Base-by-base conservation (phyloP, 2,797 vertebrate species). In the Rhodeus uyekii region DNA sequence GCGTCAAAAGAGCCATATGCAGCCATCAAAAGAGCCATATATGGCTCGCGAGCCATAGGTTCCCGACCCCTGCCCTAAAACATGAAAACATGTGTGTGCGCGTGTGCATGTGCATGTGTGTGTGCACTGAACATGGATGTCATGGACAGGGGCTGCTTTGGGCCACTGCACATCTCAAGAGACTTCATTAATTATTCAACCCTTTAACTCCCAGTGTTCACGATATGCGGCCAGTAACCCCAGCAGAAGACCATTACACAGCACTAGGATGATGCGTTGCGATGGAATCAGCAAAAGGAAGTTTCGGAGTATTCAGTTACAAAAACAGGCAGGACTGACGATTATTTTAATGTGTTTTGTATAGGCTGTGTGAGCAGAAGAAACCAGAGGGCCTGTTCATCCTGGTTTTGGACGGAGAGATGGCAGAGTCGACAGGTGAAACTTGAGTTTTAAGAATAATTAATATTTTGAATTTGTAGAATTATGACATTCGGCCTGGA, bases 171-270 rank as follows among this genome's bases (percentile, higher is more conserved):
- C 48, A 71, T 74, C 65, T 84, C 77, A 44, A 19, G 72, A 83
- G 76, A 65, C 86, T 86, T 91, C 89, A 92, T 93, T 92, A 91
- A 93, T 93, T 93, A 94, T 94, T 92, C 92, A 92, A 44, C 46
- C 79, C 27, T 82, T 80, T 77, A 68, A 77, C 68, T 36, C 65
- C 39, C 77, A 61, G 55, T 72, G 27, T 38, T 74, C 67, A 24
- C 61, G 78, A 19, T 53, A 58, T 27, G 75, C 68, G 80, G 39
- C 60, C 76, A 42, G 80, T 68, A 74, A 74, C 80, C 60, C 63
- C 76, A 3, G 44, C 19, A 65, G 53, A 82, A 82, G 53, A 64
- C 63, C 61, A 60, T 71, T 65, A 65, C 58, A 53, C 42, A 76
- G 81, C 53, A 27, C 16, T 50, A 19, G 27, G 32, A 55, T 50